These are phyloP conservation scores for Drosophila neonasuta DNA, from an alignment of 2,888 invertebrate species.

Conservation along the genomic window DNA sequence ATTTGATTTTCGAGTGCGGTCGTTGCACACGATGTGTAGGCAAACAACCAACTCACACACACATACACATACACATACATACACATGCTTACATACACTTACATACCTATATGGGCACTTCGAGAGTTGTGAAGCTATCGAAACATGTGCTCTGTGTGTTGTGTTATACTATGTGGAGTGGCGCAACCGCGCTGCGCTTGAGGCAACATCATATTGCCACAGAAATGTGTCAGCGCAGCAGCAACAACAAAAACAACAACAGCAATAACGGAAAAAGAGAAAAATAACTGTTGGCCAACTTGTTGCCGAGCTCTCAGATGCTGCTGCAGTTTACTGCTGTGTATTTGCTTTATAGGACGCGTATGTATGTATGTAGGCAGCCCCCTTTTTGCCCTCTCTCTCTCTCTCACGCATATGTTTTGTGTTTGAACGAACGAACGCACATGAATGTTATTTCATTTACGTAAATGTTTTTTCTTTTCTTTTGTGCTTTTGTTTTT, in stretches of 20 bases:
- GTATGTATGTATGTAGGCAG: not conserved
- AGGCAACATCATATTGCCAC: constrained; percentile 40
- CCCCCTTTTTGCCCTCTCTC: not conserved
- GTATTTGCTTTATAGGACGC: constrained; percentile 24
- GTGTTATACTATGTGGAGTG: constrained; percentile 1
- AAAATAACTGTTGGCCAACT: constrained; percentile 35
- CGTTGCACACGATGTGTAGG: constrained; percentile 35
- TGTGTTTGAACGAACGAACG: constrained; percentile 20
- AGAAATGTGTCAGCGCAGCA: constrained; percentile 33
- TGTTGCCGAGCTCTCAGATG: constrained; percentile 39
- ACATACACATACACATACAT: not conserved
- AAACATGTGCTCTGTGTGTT: constrained; percentile 23
- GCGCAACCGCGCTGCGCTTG: constrained; percentile 12
- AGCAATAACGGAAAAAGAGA: not conserved
- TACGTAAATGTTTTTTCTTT: constrained; percentile 36
- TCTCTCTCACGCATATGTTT: constrained; percentile 14
- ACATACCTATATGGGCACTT: not conserved
- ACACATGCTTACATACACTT: not conserved
- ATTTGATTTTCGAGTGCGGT: constrained; percentile 58
- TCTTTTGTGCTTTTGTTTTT: not conserved
- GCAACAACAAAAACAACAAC: constrained; percentile 18
- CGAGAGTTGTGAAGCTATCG: constrained; percentile 29
- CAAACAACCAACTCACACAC: constrained; percentile 25
- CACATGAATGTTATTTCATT: constrained; percentile 54
- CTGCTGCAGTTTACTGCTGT: constrained; percentile 37